Conservation (phyloP, 2,797 vertebrate species). For the Muscicapa striata region DNA sequence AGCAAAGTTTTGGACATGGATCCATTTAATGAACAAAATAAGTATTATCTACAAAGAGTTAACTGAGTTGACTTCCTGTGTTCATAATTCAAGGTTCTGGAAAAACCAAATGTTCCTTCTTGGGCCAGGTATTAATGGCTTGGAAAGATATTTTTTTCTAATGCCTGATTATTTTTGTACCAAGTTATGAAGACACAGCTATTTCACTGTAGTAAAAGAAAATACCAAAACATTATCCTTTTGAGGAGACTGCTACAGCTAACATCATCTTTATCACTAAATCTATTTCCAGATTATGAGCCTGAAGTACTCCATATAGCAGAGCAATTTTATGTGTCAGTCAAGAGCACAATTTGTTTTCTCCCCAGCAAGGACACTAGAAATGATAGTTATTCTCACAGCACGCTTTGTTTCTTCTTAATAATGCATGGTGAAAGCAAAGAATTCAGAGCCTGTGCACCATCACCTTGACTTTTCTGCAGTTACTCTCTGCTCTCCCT, state of each 20-base stretch:
- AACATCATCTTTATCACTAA: not conserved
- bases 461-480: not conserved
- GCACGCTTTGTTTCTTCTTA: not conserved
- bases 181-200: not conserved
- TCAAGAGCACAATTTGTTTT: not conserved
- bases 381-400: not conserved
- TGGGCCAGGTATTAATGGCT: not conserved
- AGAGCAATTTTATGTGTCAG: not conserved
- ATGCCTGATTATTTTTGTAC: not conserved
- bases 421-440: not conserved
- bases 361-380: not conserved
- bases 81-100: conserved; percentile 7
- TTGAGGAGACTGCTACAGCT: not conserved
- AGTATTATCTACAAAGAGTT: not conserved
- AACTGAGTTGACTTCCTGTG: not conserved
- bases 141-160: not conserved
- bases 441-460: not conserved
- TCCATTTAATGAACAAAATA: not conserved
- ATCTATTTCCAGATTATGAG: not conserved
- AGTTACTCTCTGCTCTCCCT: not conserved
- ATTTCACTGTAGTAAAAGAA: not conserved
- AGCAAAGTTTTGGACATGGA: not conserved
- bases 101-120: conserved; percentile 1
- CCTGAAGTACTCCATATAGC: not conserved
- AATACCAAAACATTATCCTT: not conserved